Conservation (phyloP, 1,140 invertebrate genomes). For the Drosophila micromelanica region DNA sequence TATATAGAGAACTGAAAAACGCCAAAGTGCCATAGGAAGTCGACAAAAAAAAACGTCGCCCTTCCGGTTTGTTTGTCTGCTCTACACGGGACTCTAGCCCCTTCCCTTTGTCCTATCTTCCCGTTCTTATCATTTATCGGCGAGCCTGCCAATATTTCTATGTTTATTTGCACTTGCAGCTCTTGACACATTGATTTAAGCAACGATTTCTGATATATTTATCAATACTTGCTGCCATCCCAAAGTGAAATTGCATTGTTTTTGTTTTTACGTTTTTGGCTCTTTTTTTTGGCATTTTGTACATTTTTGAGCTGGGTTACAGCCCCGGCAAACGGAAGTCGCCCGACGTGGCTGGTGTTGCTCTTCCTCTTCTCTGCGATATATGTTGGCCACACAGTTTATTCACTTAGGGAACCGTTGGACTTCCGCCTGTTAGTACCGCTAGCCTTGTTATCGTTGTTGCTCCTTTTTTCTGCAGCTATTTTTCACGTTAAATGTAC, state of each 20-base stretch:
- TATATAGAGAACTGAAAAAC: conserved; percentile 29
- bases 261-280: conserved; percentile 5
- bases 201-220: conserved; percentile 73
- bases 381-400: conserved; percentile 70
- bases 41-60: conserved; percentile 53
- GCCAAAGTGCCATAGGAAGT: conserved; percentile 61
- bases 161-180: conserved; percentile 61
- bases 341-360: conserved; percentile 29
- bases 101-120: conserved; percentile 21
- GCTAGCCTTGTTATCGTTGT: conserved; percentile 23
- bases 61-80: conserved; percentile 57
- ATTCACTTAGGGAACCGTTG: conserved; percentile 73
- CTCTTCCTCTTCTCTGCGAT: conserved; percentile 29
- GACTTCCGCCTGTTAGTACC: conserved; percentile 65
- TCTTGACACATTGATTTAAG: conserved; percentile 73
- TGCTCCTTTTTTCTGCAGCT: conserved; percentile 38
- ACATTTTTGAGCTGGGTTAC: conserved; percentile 34
- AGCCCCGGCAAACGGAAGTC: conserved; percentile 55
- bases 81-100: neutral
- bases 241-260: conserved; percentile 57
- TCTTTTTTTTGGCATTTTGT: neutral
- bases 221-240: conserved; percentile 63
- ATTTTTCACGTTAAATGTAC: conserved; percentile 50
- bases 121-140: conserved; percentile 52
- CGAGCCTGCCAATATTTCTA: conserved; percentile 69